These are phyloP conservation scores for Lampropteryx suffumata DNA, from an alignment of 2,888 invertebrate species.

Conservation along the genomic window DNA sequence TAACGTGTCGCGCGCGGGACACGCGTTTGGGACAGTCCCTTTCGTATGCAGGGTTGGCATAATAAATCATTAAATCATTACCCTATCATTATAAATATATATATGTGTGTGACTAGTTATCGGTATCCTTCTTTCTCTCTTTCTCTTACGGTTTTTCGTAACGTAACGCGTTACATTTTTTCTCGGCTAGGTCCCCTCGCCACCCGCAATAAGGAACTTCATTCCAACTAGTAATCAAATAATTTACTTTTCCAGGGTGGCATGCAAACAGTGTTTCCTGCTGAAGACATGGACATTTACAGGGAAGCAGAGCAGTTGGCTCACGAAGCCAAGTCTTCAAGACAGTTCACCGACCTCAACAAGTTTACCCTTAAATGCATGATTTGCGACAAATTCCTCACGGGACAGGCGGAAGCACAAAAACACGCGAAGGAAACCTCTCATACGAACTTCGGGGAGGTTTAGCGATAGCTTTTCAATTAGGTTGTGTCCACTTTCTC, in stretches of 20 bases:
- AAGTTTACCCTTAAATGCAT: conserved; percentile 93
- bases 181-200: too few species aligned
- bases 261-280: conserved; percentile 90
- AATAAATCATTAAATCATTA: too few species aligned
- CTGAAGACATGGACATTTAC: conserved; percentile 87
- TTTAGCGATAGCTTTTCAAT: conserved; percentile 66
- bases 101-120: too few species aligned
- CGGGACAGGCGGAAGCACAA: conserved; percentile 92
- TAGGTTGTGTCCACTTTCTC: conserved; percentile 37
- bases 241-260: conserved; percentile 82
- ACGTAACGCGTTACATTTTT: too few species aligned
- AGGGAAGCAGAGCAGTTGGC: conserved; percentile 93
- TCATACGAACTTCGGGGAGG: conserved; percentile 91
- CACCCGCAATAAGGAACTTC: too few species aligned
- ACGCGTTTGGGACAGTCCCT: too few species aligned
- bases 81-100: too few species aligned
- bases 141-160: too few species aligned
- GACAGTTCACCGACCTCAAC: conserved; percentile 95
- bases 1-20: too few species aligned
- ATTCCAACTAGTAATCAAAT: too few species aligned
- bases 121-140: too few species aligned
- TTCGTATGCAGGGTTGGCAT: too few species aligned
- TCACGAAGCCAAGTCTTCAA: conserved; percentile 92
- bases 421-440: conserved; percentile 93
- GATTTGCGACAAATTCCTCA: conserved; percentile 89